Conservation (phyloP, 2,113 vertebrate genomes). For the Etheostoma spectabile region DNA sequence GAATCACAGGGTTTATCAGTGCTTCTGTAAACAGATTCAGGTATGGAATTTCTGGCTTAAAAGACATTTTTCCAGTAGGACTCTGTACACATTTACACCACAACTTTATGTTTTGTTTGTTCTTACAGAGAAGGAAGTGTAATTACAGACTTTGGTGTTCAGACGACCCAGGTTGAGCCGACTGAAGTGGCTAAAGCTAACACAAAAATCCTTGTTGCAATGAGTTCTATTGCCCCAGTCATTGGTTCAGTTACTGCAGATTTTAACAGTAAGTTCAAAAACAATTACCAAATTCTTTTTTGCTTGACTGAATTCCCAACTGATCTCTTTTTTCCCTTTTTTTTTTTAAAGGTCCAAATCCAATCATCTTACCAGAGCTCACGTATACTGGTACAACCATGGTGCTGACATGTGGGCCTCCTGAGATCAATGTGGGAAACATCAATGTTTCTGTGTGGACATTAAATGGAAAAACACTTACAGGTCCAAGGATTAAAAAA, state of each 20-base stretch:
- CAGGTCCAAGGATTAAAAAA: neutral
- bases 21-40: conserved; percentile 57
- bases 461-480: conserved; percentile 15
- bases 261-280: conserved; percentile 54
- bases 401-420: conserved; percentile 27
- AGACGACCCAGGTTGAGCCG: neutral
- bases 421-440: neutral
- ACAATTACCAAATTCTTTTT: neutral
- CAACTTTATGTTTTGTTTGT: conserved; percentile 9
- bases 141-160: conserved; percentile 61
- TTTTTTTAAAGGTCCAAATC: conserved; percentile 18
- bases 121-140: conserved; percentile 73
- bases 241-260: neutral
- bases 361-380: accelerated
- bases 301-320: neutral
- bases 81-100: neutral
- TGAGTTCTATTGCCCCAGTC: neutral
- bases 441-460: conserved; percentile 48
- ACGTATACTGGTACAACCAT: conserved; percentile 49
- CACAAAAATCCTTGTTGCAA: neutral
- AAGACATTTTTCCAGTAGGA: no score
- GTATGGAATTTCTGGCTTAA: conserved; percentile 34
- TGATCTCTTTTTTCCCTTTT: conserved; percentile 3
- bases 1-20: conserved; percentile 13
- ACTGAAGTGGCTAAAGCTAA: conserved; percentile 41